Evolutionary conservation across 2,888 invertebrate species (phyloP).

Genomic region (Dryocosmus kuriphilus): DNA sequence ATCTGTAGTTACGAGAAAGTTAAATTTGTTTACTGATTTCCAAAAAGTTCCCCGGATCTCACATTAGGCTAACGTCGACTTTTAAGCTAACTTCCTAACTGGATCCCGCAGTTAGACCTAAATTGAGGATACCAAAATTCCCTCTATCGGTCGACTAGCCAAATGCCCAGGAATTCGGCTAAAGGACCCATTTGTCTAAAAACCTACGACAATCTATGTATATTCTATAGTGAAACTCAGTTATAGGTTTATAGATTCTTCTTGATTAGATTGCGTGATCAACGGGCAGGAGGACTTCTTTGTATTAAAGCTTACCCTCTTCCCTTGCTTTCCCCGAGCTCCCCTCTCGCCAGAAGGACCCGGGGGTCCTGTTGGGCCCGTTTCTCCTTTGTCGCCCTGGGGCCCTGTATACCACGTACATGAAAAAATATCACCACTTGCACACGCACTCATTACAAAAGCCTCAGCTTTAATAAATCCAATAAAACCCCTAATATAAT

Average conservation of each 20-base stretch:
- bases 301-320: conserved; percentile 89
- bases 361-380: conserved; percentile 87
- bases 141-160: no score
- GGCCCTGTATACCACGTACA: conserved; percentile 73
- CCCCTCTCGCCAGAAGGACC: conserved; percentile 93
- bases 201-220: no score
- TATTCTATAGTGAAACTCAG: conserved; percentile 41
- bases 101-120: no score
- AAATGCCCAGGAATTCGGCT: no score
- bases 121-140: no score
- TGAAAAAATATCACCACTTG: conserved; percentile 59
- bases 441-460: conserved; percentile 40
- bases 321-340: conserved; percentile 94
- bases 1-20: no score
- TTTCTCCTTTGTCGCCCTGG: conserved; percentile 89
- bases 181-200: no score
- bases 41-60: no score
- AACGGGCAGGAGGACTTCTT: conserved; percentile 72
- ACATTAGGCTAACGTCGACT: no score
- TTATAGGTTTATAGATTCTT: conserved; percentile 26
- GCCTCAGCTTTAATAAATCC: not conserved
- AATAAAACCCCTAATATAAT: no score
- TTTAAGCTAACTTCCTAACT: no score
- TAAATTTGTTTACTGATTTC: no score
- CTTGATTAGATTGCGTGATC: conserved; percentile 39